Evolutionary conservation across 2,888 invertebrate genomes (phyloP), one percentile per base, ranked within the genome.

Genomic region (Salticus scenicus): DNA sequence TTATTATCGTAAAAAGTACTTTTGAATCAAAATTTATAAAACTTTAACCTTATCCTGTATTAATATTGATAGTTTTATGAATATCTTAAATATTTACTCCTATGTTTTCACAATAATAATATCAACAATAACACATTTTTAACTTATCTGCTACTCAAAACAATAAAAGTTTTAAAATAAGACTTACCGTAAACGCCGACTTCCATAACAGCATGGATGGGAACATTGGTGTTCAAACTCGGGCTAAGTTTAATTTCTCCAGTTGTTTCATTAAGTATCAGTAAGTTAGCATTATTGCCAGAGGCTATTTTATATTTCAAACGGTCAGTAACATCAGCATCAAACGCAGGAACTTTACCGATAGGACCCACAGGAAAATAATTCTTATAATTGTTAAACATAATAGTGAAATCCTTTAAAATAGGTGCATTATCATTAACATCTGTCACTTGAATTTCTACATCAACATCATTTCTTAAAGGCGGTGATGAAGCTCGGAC

Each of bases 371-470:
- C 95, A 0, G 98, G 98, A 90, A 98, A 98, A 90, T 96, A 96
- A 89, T 97, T 96, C 89, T 95, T 95, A 91, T 96, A 98, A 90
- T 98, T 98, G 92, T 98, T 98, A 91, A 98, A 97, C 73, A 99
- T 95, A 0, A 99, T 95, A 90, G 95, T 94, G 90, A 99, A 99
- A 90, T 99, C 97, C 89, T 96, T 95, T 89, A 99, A 92, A 89
- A 95, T 93, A 0, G 99, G 99, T 0, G 96, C 96, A 90, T 99
- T 98, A 90, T 99, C 99, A 90, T 88, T 88, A 0, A 97, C 96
- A 91, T 98, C 98, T 0, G 96, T 96, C 0, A 98, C 96, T 5
- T 96, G 92, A 42, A 98, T 94, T 90, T 96, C 96, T 0, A 98
- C 95, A 89, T 95, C 94, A 0, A 96, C 97, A 90, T 98, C 97